Evolutionary conservation across 1,140 invertebrate species (phyloP), one percentile per base, ranked within the genome.

Genomic region (Zaprionus tsacasi): DNA sequence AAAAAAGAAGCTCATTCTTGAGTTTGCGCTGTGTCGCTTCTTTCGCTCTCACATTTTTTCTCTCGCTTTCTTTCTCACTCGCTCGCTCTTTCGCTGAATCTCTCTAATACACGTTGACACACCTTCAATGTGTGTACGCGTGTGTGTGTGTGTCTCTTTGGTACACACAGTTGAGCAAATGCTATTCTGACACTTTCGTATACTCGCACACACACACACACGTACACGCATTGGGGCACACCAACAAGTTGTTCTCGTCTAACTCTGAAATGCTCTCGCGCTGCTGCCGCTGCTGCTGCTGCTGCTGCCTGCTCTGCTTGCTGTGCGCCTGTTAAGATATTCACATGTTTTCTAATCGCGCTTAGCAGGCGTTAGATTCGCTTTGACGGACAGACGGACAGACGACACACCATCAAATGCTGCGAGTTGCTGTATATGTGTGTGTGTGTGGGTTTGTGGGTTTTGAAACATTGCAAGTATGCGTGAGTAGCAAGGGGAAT

Each of bases 301-400:
- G 35, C 6, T 7, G 21, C 52, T 8, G 65, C 55, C 2, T 57
- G 55, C 65, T 68, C 3, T 48, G 48, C 13, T 8, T 8, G 43
- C 67, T 70, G 67, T 40, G 57, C 48, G 45, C 67, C 67, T 61
- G 67, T 45, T 70, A 35, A 27, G n/a, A 30, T 69, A 54, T 69
- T 69, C 67, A 69, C 67, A 69, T 60, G 67, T 69, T 69, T 69
- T 69, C 67, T 69, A 69, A 69, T 69, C 67, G 67, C 43, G 67
- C 56, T 69, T 60, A 69, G 57, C 12, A 35, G 57, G 43, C 56
- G 43, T 68, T 68, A 68, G 65, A 58, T 64, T 36, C 48, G 48
- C 17, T 64, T 64, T 64, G 60, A 27, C 48, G 48, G 48, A 38
- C 60, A 35, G 30, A 27, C n/a, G 12, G 48, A 17, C 35, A 58